These are phyloP conservation scores for Lepus oiostolus DNA, from an alignment of 2,797 vertebrate species.

Conservation along the genomic window DNA sequence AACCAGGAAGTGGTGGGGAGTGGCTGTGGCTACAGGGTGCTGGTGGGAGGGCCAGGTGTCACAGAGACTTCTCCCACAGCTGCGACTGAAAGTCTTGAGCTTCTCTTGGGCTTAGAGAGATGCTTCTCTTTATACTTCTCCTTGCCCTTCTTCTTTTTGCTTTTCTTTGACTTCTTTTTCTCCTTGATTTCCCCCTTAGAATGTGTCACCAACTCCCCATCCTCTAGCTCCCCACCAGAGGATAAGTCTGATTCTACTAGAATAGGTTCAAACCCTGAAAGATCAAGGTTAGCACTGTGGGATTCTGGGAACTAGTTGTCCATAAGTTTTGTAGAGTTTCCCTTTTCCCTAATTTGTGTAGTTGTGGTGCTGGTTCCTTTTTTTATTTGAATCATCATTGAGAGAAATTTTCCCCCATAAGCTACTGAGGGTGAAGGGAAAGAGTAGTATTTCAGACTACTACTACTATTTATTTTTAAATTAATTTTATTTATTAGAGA, in stretches of 20 bases:
- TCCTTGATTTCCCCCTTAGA: slow-evolving; percentile 96
- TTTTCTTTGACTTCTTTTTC: slow-evolving; percentile 99
- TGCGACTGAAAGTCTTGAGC: slow-evolving; percentile 80
- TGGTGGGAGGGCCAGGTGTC: slow-evolving; percentile 86
- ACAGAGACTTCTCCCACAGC: slow-evolving; percentile 68
- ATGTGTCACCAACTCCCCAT: slow-evolving; percentile 96
- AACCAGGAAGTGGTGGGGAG: slow-evolving; percentile 82
- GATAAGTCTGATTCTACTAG: slow-evolving; percentile 93
- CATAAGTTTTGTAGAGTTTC: not conserved
- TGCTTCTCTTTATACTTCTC: slow-evolving; percentile 95
- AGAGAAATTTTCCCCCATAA: not conserved
- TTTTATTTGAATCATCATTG: not conserved
- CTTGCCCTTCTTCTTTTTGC: slow-evolving; percentile 97
- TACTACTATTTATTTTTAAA: too few relatives aligned
- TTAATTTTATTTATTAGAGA: too few relatives aligned
- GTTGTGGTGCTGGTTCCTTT: not conserved
- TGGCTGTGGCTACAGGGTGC: slow-evolving; percentile 58
- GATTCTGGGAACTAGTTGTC: slow-evolving; percentile 84
- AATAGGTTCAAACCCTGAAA: slow-evolving; percentile 83
- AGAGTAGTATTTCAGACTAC: not conserved
- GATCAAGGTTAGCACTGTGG: slow-evolving; percentile 86
- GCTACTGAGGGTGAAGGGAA: not conserved
- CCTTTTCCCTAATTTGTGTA: not conserved
- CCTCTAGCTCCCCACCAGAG: slow-evolving; percentile 95
- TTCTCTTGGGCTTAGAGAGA: slow-evolving; percentile 89